Percentiles rank a stretch among this genome's conserved stretches.
Evolutionary conservation across 2,888 invertebrate species (phyloP).

Genomic region (Lycia hirtaria): DNA sequence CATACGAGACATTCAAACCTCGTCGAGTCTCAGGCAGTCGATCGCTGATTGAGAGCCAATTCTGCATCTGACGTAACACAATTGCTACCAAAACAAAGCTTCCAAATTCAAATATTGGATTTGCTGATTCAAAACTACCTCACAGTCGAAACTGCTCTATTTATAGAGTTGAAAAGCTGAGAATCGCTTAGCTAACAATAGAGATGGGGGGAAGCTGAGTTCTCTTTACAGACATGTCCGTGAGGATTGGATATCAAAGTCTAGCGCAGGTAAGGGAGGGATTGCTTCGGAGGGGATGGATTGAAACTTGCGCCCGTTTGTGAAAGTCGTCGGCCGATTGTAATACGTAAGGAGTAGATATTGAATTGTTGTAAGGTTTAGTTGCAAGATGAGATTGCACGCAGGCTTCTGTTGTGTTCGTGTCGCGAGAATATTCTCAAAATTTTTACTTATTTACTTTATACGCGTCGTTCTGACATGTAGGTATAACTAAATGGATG

Average conservation of each 20-base stretch:
- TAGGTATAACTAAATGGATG: too few species aligned
- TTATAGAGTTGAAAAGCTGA: not conserved
- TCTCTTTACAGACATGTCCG: constrained; percentile 18
- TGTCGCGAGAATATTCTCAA: too few species aligned
- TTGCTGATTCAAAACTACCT: constrained; percentile 33
- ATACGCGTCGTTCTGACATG: too few species aligned
- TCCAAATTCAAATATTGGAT: constrained; percentile 51
- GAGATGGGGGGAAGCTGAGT: constrained; percentile 13
- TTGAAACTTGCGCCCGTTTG: constrained; percentile 7
- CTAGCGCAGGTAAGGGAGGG: constrained; percentile 19
- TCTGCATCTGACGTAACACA: constrained; percentile 40
- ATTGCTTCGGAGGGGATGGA: not conserved
- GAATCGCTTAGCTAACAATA: constrained; percentile 7
- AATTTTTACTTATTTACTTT: too few species aligned
- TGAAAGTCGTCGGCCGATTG: not conserved
- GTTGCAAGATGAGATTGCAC: too few species aligned
- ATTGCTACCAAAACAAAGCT: constrained; percentile 48
- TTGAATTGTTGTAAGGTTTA: too few species aligned
- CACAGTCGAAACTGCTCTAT: constrained; percentile 14
- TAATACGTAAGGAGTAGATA: too few species aligned
- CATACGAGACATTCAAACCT: not conserved
- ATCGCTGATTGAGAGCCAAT: constrained; percentile 30
- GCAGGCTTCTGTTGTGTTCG: too few species aligned
- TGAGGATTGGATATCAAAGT: constrained; percentile 29
- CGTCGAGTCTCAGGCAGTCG: constrained; percentile 3